Evolutionary conservation across 2,888 invertebrate species (phyloP).

Genomic region (Drosophila paramelanica): DNA sequence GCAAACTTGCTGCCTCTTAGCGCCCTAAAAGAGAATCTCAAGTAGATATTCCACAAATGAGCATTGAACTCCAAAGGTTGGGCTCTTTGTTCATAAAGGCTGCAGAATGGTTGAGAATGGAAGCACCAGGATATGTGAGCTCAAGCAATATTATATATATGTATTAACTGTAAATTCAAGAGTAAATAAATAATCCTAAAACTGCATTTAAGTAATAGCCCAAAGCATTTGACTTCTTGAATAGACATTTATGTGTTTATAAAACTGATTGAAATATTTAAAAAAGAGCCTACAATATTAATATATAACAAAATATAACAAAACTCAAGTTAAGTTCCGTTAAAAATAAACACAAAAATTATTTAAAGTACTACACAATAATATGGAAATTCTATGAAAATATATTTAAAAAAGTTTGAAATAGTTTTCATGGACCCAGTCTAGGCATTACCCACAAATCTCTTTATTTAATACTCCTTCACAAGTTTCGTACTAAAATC

Average conservation of each 20-base stretch:
- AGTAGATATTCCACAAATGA: slow-evolving; percentile 40
- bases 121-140: background rate
- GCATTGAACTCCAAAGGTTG: slow-evolving; percentile 14
- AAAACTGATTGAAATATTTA: too few species aligned
- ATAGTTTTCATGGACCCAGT: background rate
- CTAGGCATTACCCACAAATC: background rate
- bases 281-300: too few species aligned
- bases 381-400: background rate
- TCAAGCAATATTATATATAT: too few species aligned
- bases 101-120: background rate
- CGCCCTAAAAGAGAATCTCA: slow-evolving; percentile 33
- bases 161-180: too few species aligned
- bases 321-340: too few species aligned
- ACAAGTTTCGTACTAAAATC: slow-evolving; percentile 34
- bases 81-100: slow-evolving; percentile 8
- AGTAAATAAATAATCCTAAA: too few species aligned
- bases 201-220: too few species aligned
- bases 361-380: too few species aligned
- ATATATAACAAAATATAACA: too few species aligned
- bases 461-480: slow-evolving; percentile 10
- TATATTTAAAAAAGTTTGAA: background rate
- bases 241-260: too few species aligned
- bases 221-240: too few species aligned
- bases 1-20: slow-evolving; percentile 44
- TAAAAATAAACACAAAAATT: too few species aligned